Evolutionary conservation across 2,113 vertebrate species (phyloP).

Genomic region (Spermophilus dauricus): DNA sequence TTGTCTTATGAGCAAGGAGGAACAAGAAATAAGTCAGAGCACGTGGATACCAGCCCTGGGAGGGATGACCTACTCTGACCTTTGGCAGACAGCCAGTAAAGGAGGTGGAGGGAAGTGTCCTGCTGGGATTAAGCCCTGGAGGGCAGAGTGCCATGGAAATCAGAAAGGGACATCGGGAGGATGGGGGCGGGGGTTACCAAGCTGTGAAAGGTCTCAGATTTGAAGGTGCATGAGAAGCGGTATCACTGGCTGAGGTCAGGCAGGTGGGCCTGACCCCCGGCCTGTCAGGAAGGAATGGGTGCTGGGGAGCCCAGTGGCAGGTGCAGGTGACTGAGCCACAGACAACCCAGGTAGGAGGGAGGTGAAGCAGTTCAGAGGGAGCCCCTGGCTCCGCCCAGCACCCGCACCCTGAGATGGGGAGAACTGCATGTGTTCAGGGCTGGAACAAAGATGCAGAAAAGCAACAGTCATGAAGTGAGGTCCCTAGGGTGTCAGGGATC

Average conservation of each 20-base stretch:
- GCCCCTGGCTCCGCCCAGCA: neutral
- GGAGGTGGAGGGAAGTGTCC: neutral
- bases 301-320: neutral
- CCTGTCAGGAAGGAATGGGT: neutral
- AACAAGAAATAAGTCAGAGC: neutral
- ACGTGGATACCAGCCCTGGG: rapidly evolving
- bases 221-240: neutral
- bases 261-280: neutral
- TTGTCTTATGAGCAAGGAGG: neutral
- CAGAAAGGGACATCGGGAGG: neutral
- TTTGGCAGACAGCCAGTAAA: neutral
- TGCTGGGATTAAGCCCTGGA: neutral
- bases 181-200: neutral
- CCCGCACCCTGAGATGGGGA: neutral
- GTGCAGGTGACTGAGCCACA: neutral
- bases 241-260: neutral
- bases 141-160: neutral
- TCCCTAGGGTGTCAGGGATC: rapidly evolving
- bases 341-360: neutral
- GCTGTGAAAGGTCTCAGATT: neutral
- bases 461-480: neutral
- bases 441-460: neutral
- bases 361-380: neutral
- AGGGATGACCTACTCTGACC: neutral
- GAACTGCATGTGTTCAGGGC: too few relatives aligned